Conservation (phyloP, 2,797 vertebrate genomes). For the Liasis olivaceus region DNA sequence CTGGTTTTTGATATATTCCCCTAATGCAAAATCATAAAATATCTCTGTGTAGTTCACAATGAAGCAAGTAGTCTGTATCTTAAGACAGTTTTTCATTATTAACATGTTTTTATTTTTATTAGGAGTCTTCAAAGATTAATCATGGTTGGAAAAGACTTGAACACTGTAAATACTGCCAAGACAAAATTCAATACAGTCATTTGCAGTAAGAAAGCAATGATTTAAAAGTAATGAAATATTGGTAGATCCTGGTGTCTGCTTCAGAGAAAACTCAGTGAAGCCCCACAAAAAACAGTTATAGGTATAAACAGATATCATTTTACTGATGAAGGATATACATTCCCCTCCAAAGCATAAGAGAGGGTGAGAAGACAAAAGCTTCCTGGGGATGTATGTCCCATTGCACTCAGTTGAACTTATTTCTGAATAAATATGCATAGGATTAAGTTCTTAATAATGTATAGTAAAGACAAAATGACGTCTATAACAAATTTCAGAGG, state of each 20-base stretch:
- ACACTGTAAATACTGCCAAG: neutral
- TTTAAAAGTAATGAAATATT: neutral
- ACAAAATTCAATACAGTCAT: neutral
- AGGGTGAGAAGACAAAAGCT: neutral
- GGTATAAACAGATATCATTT: neutral
- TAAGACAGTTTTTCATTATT: neutral
- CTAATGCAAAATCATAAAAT: neutral
- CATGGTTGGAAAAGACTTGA: neutral
- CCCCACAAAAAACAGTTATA: neutral
- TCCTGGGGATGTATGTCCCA: neutral
- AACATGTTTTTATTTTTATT: constrained; percentile 3
- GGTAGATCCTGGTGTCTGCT: neutral
- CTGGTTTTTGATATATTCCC: neutral
- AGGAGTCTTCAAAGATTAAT: constrained; percentile 15
- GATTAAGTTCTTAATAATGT: neutral
- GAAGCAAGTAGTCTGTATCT: neutral
- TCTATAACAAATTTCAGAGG: neutral
- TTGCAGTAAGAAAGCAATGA: neutral
- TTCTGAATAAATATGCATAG: neutral
- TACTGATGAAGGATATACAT: neutral
- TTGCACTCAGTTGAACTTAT: neutral
- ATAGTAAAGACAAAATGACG: neutral
- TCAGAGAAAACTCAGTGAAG: neutral
- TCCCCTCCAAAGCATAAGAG: neutral
- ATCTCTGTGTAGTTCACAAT: neutral